phyloP scores from a whole-genome alignment of 2,113 vertebrate genomes.

The Tilapia sparmanii region DNA sequence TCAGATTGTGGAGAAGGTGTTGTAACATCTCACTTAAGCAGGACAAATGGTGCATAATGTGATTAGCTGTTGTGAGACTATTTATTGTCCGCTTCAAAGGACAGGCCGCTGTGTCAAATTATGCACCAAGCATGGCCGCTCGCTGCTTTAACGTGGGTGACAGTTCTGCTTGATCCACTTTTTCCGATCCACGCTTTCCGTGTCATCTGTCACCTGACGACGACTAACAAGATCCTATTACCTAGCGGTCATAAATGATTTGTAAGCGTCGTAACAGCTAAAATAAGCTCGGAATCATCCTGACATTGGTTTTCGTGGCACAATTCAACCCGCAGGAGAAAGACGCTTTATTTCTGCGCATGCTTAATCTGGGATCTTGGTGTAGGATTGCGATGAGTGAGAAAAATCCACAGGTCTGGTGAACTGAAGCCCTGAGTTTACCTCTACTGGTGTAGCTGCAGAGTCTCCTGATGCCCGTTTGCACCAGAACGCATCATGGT shows the following conservation, averaged over 20 bases:
- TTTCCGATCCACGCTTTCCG: neutral
- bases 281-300: neutral
- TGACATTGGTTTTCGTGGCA: neutral
- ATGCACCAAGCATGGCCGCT: slow-evolving; percentile 22
- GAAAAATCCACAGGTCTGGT: neutral
- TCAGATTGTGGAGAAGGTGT: slow-evolving; percentile 4
- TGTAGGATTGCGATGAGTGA: neutral
- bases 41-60: slow-evolving; percentile 70
- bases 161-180: neutral
- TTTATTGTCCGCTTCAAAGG: slow-evolving; percentile 67
- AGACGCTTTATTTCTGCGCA: neutral
- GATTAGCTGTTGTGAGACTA: slow-evolving; percentile 56
- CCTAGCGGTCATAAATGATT: neutral
- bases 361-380: neutral
- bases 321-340: neutral
- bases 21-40: slow-evolving; percentile 61
- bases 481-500: neutral
- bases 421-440: neutral
- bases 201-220: neutral
- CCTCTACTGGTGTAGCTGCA: neutral
- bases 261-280: neutral
- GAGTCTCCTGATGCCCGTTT: neutral
- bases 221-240: neutral
- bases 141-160: neutral
- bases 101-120: slow-evolving; percentile 39